phyloP scores from a whole-genome alignment of 2,113 vertebrate genomes.

The Xenopus tropicalis region DNA sequence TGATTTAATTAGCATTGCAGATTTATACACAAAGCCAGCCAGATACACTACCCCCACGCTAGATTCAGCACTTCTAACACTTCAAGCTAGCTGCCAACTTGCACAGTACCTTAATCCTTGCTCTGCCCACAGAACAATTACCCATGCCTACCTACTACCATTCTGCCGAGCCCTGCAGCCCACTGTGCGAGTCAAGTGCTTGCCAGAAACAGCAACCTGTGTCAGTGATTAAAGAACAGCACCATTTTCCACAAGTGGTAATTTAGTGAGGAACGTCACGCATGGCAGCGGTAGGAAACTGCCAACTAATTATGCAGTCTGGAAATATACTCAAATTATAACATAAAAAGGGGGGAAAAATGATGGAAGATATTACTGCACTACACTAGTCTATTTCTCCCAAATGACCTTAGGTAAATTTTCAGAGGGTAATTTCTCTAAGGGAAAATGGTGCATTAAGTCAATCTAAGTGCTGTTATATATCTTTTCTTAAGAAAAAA shows the following conservation, averaged over 20 bases:
- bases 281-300: constrained; percentile 17
- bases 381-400: neutral
- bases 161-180: constrained; percentile 6
- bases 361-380: constrained; percentile 5
- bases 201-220: constrained; percentile 26
- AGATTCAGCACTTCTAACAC: constrained; percentile 10
- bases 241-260: constrained; percentile 22
- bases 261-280: constrained; percentile 21
- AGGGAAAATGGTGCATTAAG: constrained; percentile 13
- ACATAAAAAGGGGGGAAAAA: constrained; percentile 9
- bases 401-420: constrained; percentile 18
- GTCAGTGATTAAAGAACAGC: constrained; percentile 36
- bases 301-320: constrained; percentile 22
- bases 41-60: constrained; percentile 20
- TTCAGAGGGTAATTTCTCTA: constrained; percentile 16
- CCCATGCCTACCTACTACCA: constrained; percentile 5
- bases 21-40: constrained; percentile 27
- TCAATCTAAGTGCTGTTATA: constrained; percentile 20
- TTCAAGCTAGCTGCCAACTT: constrained; percentile 18
- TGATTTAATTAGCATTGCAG: constrained; percentile 39
- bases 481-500: neutral
- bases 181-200: neutral
- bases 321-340: constrained; percentile 23
- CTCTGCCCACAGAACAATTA: constrained; percentile 27
- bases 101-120: constrained; percentile 17